phyloP scores from a whole-genome alignment of 2,113 vertebrate genomes.

The Anguilla rostrata region DNA sequence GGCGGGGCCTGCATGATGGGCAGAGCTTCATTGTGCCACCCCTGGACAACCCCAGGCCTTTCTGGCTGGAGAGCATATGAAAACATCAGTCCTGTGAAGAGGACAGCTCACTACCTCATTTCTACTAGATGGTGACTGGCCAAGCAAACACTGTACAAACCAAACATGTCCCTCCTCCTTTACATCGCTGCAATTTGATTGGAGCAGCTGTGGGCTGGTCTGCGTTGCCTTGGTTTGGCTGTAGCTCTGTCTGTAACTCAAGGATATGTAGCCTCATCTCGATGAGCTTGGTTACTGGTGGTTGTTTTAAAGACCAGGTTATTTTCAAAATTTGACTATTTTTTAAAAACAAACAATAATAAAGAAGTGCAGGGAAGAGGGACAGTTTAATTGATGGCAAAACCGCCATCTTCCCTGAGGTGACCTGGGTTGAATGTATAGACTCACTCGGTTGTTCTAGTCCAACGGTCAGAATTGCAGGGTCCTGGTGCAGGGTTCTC shows the following conservation, averaged over 20 bases:
- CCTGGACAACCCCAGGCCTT: conserved; percentile 51
- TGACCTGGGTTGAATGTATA: too few species aligned
- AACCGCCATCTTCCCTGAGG: too few species aligned
- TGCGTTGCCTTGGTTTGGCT: not conserved
- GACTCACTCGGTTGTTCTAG: too few species aligned
- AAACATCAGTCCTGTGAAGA: conserved; percentile 77
- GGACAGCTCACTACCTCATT: conserved; percentile 86
- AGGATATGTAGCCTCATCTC: too few species aligned
- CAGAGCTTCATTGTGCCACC: not conserved
- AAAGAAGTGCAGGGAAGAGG: too few species aligned
- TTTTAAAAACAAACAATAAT: too few species aligned
- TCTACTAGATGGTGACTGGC: conserved; percentile 72
- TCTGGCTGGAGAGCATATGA: conserved; percentile 80
- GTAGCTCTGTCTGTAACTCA: not conserved
- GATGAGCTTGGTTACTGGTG: too few species aligned
- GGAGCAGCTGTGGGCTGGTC: not conserved
- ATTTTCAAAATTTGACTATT: too few species aligned
- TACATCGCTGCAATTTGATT: not conserved
- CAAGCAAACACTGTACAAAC: conserved; percentile 65
- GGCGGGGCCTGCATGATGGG: not conserved
- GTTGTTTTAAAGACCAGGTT: too few species aligned
- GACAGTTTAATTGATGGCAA: too few species aligned
- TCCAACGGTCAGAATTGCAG: too few species aligned
- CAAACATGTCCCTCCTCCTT: not conserved
- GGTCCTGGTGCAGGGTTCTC: too few species aligned